Conservation (phyloP, 2,888 invertebrate genomes). For the Trissoscelio sp. region DNA sequence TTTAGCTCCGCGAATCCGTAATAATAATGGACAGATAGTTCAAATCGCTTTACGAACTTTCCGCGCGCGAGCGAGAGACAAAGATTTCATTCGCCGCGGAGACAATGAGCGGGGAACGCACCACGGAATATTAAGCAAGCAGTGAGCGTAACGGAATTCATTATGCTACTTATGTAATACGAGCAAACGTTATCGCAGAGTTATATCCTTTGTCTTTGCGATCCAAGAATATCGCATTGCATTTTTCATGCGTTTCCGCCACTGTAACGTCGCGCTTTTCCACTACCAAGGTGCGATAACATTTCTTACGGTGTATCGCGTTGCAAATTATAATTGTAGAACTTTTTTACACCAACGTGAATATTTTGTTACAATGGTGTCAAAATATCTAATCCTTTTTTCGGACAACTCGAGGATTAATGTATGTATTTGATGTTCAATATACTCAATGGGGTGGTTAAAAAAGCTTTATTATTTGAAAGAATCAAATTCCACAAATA, state of each 20-base stretch:
- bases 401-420: neutral
- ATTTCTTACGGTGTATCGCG: conserved; percentile 35
- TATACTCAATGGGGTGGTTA: too few relatives aligned
- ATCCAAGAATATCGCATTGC: conserved; percentile 62
- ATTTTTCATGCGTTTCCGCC: conserved; percentile 62
- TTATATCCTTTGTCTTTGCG: conserved; percentile 56
- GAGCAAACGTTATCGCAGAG: conserved; percentile 58
- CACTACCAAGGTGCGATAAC: conserved; percentile 39
- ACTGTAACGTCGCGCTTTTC: conserved; percentile 47
- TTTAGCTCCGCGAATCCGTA: conserved; percentile 32
- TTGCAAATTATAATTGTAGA: conserved; percentile 56
- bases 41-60: conserved; percentile 55
- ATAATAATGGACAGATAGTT: conserved; percentile 55
- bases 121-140: conserved; percentile 77
- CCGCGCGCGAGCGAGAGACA: conserved; percentile 34
- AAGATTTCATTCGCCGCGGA: conserved; percentile 74
- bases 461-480: too few relatives aligned
- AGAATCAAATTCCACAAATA: too few relatives aligned
- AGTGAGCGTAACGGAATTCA: conserved; percentile 74
- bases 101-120: conserved; percentile 69
- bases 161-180: conserved; percentile 71
- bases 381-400: conserved; percentile 11
- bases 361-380: conserved; percentile 53
- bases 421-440: neutral
- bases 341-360: conserved; percentile 20